Evolutionary conservation across 2,113 vertebrate genomes (phyloP).

Genomic region (Pagrus major): DNA sequence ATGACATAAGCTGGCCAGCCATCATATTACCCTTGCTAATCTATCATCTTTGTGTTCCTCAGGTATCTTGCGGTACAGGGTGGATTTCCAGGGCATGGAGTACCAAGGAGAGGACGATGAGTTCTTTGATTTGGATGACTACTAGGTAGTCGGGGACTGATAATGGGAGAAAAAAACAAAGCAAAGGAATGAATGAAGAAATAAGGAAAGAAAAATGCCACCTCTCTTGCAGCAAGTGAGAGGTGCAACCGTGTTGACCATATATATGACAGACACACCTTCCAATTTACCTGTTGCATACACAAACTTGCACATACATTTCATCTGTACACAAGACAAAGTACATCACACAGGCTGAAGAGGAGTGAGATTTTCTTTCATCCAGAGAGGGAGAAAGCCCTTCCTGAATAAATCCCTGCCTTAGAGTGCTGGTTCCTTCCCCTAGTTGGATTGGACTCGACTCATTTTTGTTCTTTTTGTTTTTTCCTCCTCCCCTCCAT

Average conservation of each 20-base stretch:
- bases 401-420: conserved; percentile 91
- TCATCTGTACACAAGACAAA: conserved; percentile 73
- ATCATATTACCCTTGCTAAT: conserved; percentile 20
- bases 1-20: conserved; percentile 9
- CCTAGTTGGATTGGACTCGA: conserved; percentile 93
- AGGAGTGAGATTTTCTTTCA: conserved; percentile 82
- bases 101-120: conserved; percentile 99
- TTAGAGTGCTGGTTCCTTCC: conserved; percentile 97
- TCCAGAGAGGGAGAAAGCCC: conserved; percentile 80
- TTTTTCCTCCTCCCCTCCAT: conserved; percentile 72
- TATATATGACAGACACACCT: conserved; percentile 80
- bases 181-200: conserved; percentile 78
- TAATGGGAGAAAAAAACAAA: conserved; percentile 74
- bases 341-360: conserved; percentile 78
- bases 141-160: conserved; percentile 99
- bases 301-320: conserved; percentile 77
- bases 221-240: conserved; percentile 82
- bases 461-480: conserved; percentile 84
- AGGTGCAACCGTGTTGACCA: conserved; percentile 80
- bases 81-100: conserved; percentile 99
- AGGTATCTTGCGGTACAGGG: conserved; percentile 99
- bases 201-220: conserved; percentile 80
- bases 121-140: conserved; percentile 99
- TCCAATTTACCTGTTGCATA: conserved; percentile 79
- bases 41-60: conserved; percentile 50